Evolutionary conservation across 2,888 invertebrate species (phyloP), one percentile per base, ranked within the genome.

Genomic region (Lypha dubia): DNA sequence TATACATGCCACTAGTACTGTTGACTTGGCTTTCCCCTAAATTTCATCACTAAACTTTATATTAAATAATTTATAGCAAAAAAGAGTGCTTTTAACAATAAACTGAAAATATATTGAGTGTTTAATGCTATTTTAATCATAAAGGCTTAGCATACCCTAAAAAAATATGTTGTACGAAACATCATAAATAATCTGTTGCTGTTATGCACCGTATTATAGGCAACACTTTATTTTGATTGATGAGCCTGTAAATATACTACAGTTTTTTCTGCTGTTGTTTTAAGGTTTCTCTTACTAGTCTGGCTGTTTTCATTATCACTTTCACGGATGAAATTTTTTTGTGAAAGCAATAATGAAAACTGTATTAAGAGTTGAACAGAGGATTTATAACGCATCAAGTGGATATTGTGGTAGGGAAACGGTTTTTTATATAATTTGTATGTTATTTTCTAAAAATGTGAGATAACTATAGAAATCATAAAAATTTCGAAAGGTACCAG

Each of bases 201-300:
- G 24, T 62, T 49, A 28, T n/a, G 1, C 5, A 28, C 3, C 20
- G 24, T 41, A 49, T 60, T 53, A n/a, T 9, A 62, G 62, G 62
- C 77, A 70, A 35, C 62, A 70, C 51, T 79, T 63, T 17, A 32
- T 62, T 44, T 53, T 79, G 77, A 79, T 79, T 79, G 77, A 70
- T 79, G 68, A 79, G 51, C 62, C 77, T 79, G 44, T 79, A 70
- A 79, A 70, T 79, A 70, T 53, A 35, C 70, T 13, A 79, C 41
- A 53, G n/a, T 63, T 62, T 77, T 62, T n/a, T n/a, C n/a, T n/a
- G n/a, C n/a, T n/a, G n/a, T n/a, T 67, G 22, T 41, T 13, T 13
- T 15, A 7, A 4, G n/a, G 9, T 13, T 15, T 49, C 28, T 28
- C 5, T 8, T 6, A 11, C 20, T n/a, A 4, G 20, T 6, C 62